Evolutionary conservation across 2,797 vertebrate species (phyloP), one percentile per base, ranked within the genome.

Genomic region (Xyrichtys novacula): DNA sequence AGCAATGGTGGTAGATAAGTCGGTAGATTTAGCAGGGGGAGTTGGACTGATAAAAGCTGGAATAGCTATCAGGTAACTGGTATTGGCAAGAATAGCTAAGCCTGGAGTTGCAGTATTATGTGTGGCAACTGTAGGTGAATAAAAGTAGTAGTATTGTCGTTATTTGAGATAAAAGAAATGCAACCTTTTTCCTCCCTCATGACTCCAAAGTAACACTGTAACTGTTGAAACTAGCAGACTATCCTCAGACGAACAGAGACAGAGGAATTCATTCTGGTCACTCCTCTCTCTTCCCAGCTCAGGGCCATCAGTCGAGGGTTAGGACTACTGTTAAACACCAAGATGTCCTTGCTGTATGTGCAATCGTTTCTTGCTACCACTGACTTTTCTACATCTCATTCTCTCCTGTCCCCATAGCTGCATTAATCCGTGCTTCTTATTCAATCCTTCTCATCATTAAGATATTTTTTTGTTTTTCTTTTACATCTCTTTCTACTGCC

Each of bases 271-370:
- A 70, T 40, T 65, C 38, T 76, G 64, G 38, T 79, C 66, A 73
- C 59, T 69, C 32, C 26, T 48, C 20, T 44, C 16, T 55, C 54
- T 66, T 78, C 36, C 64, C 53, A 38, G 63, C 71, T 83, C 78
- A 83, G 57, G 71, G 73, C 80, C 78, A 72, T 65, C 77, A 71
- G 66, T 74, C 61, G 73, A 74, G 66, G 82, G 76, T 77, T 75
- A 71, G 65, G 26, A 61, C 15, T 42, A 12, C 25, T 67, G 79
- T 85, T 82, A 72, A 75, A 88, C 71, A 82, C 74, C 55, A 65
- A 65, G n/a, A 75, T 31, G 76, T 76, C 84, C 56, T 79, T 74
- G 56, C 57, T 69, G 11, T 65, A 42, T 75, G 31, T 49, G 55
- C 65, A 66, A n/a, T 78, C 42, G 44, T 43, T 69, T 67, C 55